A percentile compares a stretch with the other conserved stretches of the same genome.
Conservation (phyloP, 1,140 invertebrate species). For the Contarinia nasturtii region DNA sequence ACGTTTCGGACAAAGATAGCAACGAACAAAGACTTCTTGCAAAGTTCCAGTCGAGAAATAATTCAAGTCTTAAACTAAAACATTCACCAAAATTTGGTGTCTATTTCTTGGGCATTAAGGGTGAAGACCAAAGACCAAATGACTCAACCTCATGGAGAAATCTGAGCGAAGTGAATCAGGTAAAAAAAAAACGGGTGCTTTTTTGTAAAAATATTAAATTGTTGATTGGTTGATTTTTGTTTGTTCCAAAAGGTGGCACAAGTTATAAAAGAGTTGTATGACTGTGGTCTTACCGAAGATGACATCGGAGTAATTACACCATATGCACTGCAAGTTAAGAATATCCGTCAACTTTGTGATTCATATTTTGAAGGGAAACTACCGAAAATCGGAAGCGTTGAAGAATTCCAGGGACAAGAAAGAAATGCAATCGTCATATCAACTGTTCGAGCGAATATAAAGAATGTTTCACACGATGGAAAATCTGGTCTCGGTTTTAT, state of each 20-base stretch:
- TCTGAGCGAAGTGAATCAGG: conserved; percentile 57
- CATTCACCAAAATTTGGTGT: conserved; percentile 34
- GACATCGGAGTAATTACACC: conserved; percentile 88
- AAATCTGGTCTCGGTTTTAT: conserved; percentile 55
- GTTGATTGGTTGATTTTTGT: too few species aligned
- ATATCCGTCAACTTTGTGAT: conserved; percentile 12
- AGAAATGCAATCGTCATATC: conserved; percentile 69
- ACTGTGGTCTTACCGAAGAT: conserved; percentile 34
- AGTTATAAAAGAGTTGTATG: conserved; percentile 38
- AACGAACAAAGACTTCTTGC: conserved; percentile 4
- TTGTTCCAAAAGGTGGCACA: conserved; percentile 25
- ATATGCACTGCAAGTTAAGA: conserved; percentile 69
- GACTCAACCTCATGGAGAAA: conserved; percentile 86
- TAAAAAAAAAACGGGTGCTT: too few species aligned
- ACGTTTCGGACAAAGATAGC: conserved; percentile 14
- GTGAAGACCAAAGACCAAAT: conserved; percentile 45
- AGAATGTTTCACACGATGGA: conserved; percentile 29
- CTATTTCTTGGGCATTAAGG: conserved; percentile 66
- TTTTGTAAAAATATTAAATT: too few species aligned
- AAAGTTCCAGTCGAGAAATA: too few species aligned
- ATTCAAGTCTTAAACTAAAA: too few species aligned
- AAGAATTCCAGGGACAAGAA: conserved; percentile 89
- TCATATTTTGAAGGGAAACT: conserved; percentile 37
- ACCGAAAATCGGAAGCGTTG: conserved; percentile 80
- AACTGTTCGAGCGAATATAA: conserved; percentile 49